Conservation (phyloP, 2,888 invertebrate species). For the Heliconius ismenius region DNA sequence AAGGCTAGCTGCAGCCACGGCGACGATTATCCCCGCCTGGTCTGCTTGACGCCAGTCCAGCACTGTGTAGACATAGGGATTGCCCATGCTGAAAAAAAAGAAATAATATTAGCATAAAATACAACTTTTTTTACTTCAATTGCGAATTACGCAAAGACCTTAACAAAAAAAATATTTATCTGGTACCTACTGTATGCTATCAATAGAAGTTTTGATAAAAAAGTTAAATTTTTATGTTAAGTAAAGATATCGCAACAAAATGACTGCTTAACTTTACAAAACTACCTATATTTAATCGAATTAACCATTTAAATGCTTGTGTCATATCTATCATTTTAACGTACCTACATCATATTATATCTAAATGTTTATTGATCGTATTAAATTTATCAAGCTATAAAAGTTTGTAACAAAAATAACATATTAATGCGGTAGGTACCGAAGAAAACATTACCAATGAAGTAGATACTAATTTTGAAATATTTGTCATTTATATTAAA, state of each 20-base stretch:
- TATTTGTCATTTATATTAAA: not conserved
- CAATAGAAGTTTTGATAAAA: not conserved
- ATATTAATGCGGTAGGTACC: not conserved
- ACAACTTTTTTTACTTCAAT: not conserved
- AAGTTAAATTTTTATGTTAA: not conserved
- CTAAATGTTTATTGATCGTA: slow-evolving; percentile 7
- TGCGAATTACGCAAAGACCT: not conserved
- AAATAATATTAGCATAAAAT: not conserved
- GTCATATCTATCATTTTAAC: not conserved
- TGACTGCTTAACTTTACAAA: no score
- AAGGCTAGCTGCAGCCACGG: slow-evolving; percentile 54
- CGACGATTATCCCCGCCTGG: slow-evolving; percentile 77
- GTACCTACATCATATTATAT: not conserved
- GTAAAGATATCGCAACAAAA: no score
- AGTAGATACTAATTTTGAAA: not conserved
- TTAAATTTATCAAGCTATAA: slow-evolving; percentile 12
- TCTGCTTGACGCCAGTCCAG: slow-evolving; percentile 88
- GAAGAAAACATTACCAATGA: not conserved
- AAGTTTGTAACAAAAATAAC: not conserved
- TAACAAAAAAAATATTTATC: no score
- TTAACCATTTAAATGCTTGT: not conserved
- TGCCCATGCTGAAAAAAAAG: slow-evolving; percentile 78
- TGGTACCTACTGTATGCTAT: not conserved
- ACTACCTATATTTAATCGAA: not conserved
- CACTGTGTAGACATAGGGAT: slow-evolving; percentile 87